Percentiles rank a stretch among this genome's conserved stretches.
Evolutionary conservation across 1,140 invertebrate genomes (phyloP).

Genomic region (Augochlora pura): DNA sequence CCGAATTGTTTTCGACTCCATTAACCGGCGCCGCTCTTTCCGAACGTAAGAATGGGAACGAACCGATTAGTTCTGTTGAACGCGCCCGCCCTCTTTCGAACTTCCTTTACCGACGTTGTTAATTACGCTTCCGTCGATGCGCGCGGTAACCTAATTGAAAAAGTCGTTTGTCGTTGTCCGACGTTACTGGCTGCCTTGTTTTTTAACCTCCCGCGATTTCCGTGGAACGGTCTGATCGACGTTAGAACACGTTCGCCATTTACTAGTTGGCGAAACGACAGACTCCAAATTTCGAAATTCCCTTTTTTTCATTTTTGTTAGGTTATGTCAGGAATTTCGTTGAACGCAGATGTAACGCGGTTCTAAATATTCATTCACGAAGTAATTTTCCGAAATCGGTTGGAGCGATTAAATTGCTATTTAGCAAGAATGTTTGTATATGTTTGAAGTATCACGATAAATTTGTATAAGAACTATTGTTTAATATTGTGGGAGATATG

Average conservation of each 20-base stretch:
- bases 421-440: too few relatives aligned
- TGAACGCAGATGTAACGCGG: too few relatives aligned
- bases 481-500: too few relatives aligned
- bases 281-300: neutral
- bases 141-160: constrained; percentile 16
- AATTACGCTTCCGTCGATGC: neutral
- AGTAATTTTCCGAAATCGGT: too few relatives aligned
- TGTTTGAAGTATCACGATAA: too few relatives aligned
- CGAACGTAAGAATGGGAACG: constrained; percentile 22
- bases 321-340: too few relatives aligned
- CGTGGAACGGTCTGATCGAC: neutral
- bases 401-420: too few relatives aligned
- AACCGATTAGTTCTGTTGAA: constrained; percentile 30
- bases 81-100: neutral
- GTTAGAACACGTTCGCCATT: too few relatives aligned
- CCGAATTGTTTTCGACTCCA: constrained; percentile 43
- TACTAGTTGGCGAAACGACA: neutral
- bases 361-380: too few relatives aligned
- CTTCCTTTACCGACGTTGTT: neutral
- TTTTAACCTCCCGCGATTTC: neutral
- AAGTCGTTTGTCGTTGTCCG: constrained; percentile 18
- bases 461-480: too few relatives aligned
- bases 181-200: neutral
- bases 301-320: too few relatives aligned
- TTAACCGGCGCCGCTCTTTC: constrained; percentile 12